These are phyloP conservation scores for Halocaridina rubra DNA, from an alignment of 2,888 invertebrate species.

Conservation along the genomic window DNA sequence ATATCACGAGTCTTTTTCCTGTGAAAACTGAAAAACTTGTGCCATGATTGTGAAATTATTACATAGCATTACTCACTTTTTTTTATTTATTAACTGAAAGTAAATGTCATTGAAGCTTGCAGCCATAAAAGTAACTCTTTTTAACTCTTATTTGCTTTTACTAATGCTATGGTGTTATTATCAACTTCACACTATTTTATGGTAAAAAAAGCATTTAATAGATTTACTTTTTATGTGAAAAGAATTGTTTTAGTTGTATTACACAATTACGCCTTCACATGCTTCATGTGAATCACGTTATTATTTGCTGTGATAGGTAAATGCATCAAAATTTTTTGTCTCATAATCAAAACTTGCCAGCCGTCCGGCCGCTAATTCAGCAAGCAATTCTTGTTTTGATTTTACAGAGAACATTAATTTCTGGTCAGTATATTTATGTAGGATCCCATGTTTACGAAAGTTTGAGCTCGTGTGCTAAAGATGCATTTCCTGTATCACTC, in stretches of 20 bases:
- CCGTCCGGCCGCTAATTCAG: constrained; percentile 50
- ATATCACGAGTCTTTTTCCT: background rate
- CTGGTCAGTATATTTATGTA: no score
- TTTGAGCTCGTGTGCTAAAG: no score
- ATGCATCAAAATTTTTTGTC: constrained; percentile 47
- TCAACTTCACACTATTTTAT: background rate
- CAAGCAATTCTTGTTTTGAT: background rate
- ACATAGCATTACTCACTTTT: constrained; percentile 41
- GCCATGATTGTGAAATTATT: constrained; percentile 48
- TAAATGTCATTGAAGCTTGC: constrained; percentile 42
- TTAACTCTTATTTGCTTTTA: constrained; percentile 31
- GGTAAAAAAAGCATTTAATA: no score
- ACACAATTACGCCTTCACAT: background rate
- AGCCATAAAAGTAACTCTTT: constrained; percentile 32
- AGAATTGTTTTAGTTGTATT: background rate
- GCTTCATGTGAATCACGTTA: constrained; percentile 29
- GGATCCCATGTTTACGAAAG: no score
- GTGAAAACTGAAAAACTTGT: background rate
- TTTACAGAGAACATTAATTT: no score
- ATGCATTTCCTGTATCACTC: background rate
- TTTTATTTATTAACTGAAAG: constrained; percentile 54
- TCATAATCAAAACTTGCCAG: constrained; percentile 46
- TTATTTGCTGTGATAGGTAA: constrained; percentile 56
- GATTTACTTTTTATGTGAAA: background rate
- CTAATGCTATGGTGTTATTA: constrained; percentile 34